Evolutionary conservation across 1,140 invertebrate genomes (phyloP).

Genomic region (Amphibalanus amphitrite): DNA sequence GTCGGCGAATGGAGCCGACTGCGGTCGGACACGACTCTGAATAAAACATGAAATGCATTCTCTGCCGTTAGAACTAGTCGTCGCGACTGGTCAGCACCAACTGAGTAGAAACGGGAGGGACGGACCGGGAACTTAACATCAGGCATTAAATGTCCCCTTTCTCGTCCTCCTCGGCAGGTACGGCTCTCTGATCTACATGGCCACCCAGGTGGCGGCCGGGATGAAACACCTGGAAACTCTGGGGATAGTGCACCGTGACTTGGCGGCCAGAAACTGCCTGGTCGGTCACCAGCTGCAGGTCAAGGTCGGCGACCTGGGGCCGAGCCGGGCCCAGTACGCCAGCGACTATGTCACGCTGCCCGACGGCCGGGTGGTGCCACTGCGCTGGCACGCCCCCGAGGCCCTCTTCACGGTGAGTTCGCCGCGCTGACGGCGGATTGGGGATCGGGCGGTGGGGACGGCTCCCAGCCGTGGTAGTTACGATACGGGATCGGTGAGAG

Average conservation of each 20-base stretch:
- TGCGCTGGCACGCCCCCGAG: slow-evolving; percentile 78
- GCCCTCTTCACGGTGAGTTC: slow-evolving; percentile 22
- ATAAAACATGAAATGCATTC: too few species aligned
- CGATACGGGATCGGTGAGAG: too few species aligned
- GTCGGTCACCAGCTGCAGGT: slow-evolving; percentile 68
- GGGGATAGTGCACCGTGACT: slow-evolving; percentile 66
- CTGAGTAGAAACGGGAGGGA: not conserved
- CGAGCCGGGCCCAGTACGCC: slow-evolving; percentile 63
- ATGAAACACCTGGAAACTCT: slow-evolving; percentile 20
- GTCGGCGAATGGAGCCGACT: too few species aligned
- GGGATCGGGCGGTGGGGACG: too few species aligned
- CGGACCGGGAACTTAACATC: too few species aligned
- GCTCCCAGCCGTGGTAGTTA: too few species aligned
- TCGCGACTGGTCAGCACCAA: not conserved
- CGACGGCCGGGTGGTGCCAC: slow-evolving; percentile 53
- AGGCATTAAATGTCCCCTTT: too few species aligned
- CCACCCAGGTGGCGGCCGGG: slow-evolving; percentile 18
- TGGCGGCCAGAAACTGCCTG: slow-evolving; percentile 84
- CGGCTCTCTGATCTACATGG: slow-evolving; percentile 20
- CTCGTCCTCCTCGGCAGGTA: not conserved
- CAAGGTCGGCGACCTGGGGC: slow-evolving; percentile 79
- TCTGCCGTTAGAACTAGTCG: not conserved
- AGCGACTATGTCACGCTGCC: slow-evolving; percentile 66
- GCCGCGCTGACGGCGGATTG: too few species aligned
- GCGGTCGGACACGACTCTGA: too few species aligned